Evolutionary conservation across 2,797 vertebrate species (phyloP), one percentile per base, ranked within the genome.

Genomic region (Macropodus opercularis): DNA sequence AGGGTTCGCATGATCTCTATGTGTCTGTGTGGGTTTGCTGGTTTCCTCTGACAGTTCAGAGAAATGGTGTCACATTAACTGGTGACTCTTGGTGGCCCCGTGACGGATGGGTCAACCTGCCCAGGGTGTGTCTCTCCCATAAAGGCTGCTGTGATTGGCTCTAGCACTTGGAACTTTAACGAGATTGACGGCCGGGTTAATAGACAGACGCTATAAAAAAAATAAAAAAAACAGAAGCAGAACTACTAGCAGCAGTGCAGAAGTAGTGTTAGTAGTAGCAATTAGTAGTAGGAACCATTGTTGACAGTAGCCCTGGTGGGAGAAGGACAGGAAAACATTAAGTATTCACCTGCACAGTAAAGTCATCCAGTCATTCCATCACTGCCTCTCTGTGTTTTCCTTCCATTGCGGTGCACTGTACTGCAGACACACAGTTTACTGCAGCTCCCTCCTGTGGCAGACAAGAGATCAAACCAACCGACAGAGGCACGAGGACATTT

Each of bases 391-490:
- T 1, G 29, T 23, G 22, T 50, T 40, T 17, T 54, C 5, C 39
- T 57, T 21, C 5, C 5, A 51, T 0, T 42, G 2, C n/a, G 47
- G 3, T n/a, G 13, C 43, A 3, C 43, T 38, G 19, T 23, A n/a
- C n/a, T n/a, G 1, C 44, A 6, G 18, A 14, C 17, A 40, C 14
- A 44, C 4, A 52, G 43, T 23, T 63, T 31, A 29, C 64, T 63
- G 8, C 47, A 75, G 73, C 81, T 62, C 80, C 81, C 81, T 76
- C 86, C 50, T 67, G 74, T 84, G 86, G 75, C 58, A 26, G 12
- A 18, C 38, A 5, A 6, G 9, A 14, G 18, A 27, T 40, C 48
- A 29, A 8, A 6, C 21, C n/a, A n/a, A n/a, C n/a, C n/a, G n/a
- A n/a, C n/a, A n/a, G n/a, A n/a, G n/a, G n/a, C n/a, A n/a, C n/a